phyloP scores from a whole-genome alignment of 1,140 invertebrate genomes.

The Ladona fulva region DNA sequence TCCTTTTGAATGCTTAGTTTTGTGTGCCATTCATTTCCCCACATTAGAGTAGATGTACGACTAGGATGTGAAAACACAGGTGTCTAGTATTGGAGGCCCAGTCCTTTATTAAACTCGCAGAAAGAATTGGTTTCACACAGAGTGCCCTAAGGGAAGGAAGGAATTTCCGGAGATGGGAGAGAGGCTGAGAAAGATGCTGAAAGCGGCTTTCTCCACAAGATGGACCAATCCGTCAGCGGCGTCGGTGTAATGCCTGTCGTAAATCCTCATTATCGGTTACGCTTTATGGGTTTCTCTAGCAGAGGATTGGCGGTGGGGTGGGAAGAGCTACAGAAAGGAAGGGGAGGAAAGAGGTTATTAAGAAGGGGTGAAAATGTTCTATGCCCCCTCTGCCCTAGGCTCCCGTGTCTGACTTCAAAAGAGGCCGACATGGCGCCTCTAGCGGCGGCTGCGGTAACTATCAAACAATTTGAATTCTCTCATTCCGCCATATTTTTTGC shows the following conservation, averaged over 20 bases:
- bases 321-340: background rate
- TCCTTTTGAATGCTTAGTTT: too few species aligned
- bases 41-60: too few species aligned
- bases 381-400: background rate
- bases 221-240: conserved; percentile 3
- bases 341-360: background rate
- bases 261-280: background rate
- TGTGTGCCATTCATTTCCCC: too few species aligned
- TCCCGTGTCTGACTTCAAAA: background rate
- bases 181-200: background rate
- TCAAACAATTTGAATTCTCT: background rate
- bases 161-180: background rate
- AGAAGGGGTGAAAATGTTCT: background rate
- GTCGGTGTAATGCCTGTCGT: background rate
- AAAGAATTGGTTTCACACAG: too few species aligned
- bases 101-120: too few species aligned
- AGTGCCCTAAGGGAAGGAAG: background rate
- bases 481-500: background rate
- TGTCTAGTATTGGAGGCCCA: too few species aligned
- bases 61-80: too few species aligned
- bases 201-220: background rate
- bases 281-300: background rate
- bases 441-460: background rate
- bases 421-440: background rate
- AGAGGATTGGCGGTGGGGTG: background rate